A percentile compares a stretch with the other conserved stretches of the same genome.
phyloP scores from a whole-genome alignment of 2,113 vertebrate species.

The Romanogobio albipinnatus region DNA sequence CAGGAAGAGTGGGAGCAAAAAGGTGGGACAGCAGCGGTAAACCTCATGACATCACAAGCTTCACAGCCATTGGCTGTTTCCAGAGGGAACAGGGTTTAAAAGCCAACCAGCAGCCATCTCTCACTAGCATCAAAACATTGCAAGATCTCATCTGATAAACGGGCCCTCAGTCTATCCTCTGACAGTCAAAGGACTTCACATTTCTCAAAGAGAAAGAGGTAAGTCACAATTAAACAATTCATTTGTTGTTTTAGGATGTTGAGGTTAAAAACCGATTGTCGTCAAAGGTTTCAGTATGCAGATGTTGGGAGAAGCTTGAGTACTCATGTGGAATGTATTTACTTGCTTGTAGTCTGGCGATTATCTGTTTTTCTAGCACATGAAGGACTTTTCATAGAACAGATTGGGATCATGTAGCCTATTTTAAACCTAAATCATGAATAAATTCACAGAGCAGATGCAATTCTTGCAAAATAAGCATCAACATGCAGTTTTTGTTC shows the following conservation, averaged over 20 bases:
- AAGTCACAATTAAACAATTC: background rate
- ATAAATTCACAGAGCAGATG: background rate
- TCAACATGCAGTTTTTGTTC: background rate
- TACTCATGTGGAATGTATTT: background rate
- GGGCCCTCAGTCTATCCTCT: slow-evolving; percentile 22
- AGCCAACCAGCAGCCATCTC: slow-evolving; percentile 58
- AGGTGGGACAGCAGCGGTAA: slow-evolving; percentile 76
- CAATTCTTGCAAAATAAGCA: background rate
- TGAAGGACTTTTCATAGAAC: background rate
- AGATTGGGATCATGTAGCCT: background rate
- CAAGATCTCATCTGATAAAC: slow-evolving; percentile 54
- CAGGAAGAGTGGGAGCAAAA: slow-evolving; percentile 81
- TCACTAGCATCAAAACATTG: slow-evolving; percentile 62
- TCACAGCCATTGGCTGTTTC: slow-evolving; percentile 69
- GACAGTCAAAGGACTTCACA: background rate
- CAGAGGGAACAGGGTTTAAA: slow-evolving; percentile 72
- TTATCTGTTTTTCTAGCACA: background rate
- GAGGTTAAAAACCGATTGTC: background rate
- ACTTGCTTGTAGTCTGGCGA: background rate
- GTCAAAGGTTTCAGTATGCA: background rate
- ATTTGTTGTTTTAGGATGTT: background rate
- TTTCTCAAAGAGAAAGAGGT: slow-evolving; percentile 34
- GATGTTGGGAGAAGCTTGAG: background rate
- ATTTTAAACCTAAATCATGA: background rate
- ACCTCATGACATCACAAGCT: slow-evolving; percentile 76